Evolutionary conservation across 1,140 invertebrate genomes (phyloP), one percentile per base, ranked within the genome.

Genomic region (Holcopasites calliopsidis): DNA sequence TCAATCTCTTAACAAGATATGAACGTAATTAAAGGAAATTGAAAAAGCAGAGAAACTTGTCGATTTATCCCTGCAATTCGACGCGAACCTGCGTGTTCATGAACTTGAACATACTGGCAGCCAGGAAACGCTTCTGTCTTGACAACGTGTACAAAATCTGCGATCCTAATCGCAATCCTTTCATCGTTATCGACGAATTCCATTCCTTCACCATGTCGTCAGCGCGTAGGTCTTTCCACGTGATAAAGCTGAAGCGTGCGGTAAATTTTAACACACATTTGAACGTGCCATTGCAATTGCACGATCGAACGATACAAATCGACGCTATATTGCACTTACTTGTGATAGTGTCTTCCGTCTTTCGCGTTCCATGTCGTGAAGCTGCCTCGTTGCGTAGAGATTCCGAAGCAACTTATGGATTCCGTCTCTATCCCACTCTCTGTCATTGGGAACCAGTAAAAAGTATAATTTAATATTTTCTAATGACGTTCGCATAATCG

Each of bases 161-260:
- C 8, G 95, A 93, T 18, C 92, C 93, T 31, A 93, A 85, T 81
- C 94, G 94, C 8, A 96, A 85, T 54, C 90, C 94, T 91, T 94
- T 96, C 85, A 97, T 93, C 5, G 92, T 94, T 52, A 95, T 92
- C 5, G 97, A 98, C 11, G 93, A 91, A 90, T 99, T 99, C 96
- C 97, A 98, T 82, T 94, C 89, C 58, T 95, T 94, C 0, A 98
- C 97, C 66, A 97, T 90, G 38, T 93, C 87, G 84, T 95, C 94
- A 33, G 97, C 96, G 69, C 98, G 93, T 35, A 96, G 85, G 91
- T 99, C 98, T 89, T 99, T 99, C 98, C 98, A 99, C 26, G 97
- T 98, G 74, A 99, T 97, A 81, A 99, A 97, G 85, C 97, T 92
- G 62, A 86, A 86, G 82, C 1, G 7, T 3, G 38, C 5, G 10